phyloP scores from a whole-genome alignment of 2,113 vertebrate species.

The Plecotus auritus region DNA sequence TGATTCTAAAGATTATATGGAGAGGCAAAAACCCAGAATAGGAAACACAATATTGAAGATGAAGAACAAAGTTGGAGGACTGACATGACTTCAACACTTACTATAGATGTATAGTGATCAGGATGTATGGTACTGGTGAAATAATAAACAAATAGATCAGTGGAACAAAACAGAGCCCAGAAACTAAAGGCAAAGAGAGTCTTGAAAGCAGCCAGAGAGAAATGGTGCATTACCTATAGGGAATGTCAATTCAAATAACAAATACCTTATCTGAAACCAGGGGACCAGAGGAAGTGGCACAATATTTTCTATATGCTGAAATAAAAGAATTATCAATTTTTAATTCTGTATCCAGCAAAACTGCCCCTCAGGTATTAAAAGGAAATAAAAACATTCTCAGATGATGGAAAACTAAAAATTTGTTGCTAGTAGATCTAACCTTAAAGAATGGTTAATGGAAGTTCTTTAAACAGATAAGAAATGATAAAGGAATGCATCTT shows the following conservation, averaged over 20 bases:
- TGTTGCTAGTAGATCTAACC: background rate
- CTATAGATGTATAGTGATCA: background rate
- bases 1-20: background rate
- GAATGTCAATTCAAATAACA: background rate
- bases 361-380: background rate
- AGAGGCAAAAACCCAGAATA: background rate
- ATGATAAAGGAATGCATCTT: background rate
- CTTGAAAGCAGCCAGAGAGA: background rate
- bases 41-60: background rate
- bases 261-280: background rate
- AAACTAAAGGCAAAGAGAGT: background rate
- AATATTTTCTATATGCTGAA: background rate
- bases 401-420: background rate
- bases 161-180: background rate
- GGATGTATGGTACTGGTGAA: background rate
- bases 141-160: background rate
- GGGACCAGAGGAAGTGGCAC: background rate
- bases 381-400: conserved; percentile 18
- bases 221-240: background rate
- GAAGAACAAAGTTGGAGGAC: background rate
- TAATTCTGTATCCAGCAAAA: conserved; percentile 9
- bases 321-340: background rate
- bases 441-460: background rate
- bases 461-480: background rate
- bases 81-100: background rate